Base-by-base conservation (phyloP, 2,888 invertebrate species). In the Stenichneumon culpator region DNA sequence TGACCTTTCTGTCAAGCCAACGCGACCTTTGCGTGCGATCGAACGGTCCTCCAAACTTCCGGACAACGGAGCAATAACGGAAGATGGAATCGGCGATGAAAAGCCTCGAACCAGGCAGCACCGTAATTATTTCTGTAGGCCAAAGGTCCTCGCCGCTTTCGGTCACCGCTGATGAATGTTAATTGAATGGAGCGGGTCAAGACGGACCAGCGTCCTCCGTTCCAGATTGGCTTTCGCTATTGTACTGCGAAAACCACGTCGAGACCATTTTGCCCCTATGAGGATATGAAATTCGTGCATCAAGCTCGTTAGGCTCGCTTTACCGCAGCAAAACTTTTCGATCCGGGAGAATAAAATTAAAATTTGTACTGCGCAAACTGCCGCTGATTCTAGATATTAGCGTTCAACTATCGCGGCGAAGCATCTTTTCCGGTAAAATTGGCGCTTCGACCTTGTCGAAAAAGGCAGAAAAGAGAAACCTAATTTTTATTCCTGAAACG, bases 111-210 rank as follows among this genome's bases (percentile, higher is more conserved):
- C 54, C 4, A 47, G 16, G 50, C 47, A 60, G 65, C 68, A 7
- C 63, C 25, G 32, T 63, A 80, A 84, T 84, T 84, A 80, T 80
- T 80, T 80, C 44, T 32, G 57, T 80, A 80, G 70, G 77, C 57
- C 80, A 80, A 84, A 83, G 75, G 75, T 84, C 36, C 50, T 74
- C 36, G 63, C 11, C 11, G 52, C 32, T 79, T 60, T 50, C 22
- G 44, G 44, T 44, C 44, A 44, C 44, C 44, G 16, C 11, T 4
- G 44, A 14, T 44, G 44, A 44, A 44, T 16, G 44, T 44, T 44
- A 44, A 44, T 44, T 44, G 16, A 44, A 16, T 3, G 3, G 44
- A 44, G 16, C 16, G 44, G 44, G 44, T 14, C 14, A 44, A 44
- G 16, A 44, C 44, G 44, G 44, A 44, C 16, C 44, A 44, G 44